phyloP scores from a whole-genome alignment of 1,140 invertebrate genomes.

The Eriocheir sinensis region DNA sequence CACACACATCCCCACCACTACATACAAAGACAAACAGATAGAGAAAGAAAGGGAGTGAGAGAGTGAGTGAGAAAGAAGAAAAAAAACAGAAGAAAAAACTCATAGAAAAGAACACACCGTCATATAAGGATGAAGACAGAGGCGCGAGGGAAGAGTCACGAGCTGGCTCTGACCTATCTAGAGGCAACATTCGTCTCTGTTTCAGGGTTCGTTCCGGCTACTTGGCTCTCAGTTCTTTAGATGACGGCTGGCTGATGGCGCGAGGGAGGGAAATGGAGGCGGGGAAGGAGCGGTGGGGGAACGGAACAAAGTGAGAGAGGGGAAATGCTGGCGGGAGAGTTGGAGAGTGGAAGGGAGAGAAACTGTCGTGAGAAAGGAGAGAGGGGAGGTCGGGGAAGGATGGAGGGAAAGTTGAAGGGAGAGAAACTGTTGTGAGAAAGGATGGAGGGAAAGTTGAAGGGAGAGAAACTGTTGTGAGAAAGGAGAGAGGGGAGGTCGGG shows the following conservation, averaged over 20 bases:
- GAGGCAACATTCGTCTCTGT: constrained; percentile 12
- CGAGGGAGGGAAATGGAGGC: neutral
- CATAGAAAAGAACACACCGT: constrained; percentile 8
- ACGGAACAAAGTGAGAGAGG: neutral
- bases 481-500: neutral
- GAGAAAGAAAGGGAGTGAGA: neutral
- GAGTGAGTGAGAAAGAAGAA: neutral
- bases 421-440: neutral
- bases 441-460: neutral
- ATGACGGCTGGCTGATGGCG: neutral
- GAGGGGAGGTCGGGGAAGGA: neutral
- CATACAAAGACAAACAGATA: neutral
- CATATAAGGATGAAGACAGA: constrained; percentile 25
- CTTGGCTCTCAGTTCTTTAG: neutral
- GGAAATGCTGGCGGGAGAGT: neutral
- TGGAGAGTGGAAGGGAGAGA: constrained; percentile 8
- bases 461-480: constrained; percentile 22
- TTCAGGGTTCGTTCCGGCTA: constrained; percentile 21
- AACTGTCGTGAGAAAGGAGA: too few species aligned
- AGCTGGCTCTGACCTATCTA: constrained; percentile 1
- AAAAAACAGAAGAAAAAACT: neutral
- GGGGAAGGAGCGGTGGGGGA: neutral
- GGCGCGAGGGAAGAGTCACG: neutral
- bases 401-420: neutral
- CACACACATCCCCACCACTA: too few species aligned